These are phyloP conservation scores for Battus philenor DNA, from an alignment of 1,140 invertebrate genomes.

Conservation along the genomic window DNA sequence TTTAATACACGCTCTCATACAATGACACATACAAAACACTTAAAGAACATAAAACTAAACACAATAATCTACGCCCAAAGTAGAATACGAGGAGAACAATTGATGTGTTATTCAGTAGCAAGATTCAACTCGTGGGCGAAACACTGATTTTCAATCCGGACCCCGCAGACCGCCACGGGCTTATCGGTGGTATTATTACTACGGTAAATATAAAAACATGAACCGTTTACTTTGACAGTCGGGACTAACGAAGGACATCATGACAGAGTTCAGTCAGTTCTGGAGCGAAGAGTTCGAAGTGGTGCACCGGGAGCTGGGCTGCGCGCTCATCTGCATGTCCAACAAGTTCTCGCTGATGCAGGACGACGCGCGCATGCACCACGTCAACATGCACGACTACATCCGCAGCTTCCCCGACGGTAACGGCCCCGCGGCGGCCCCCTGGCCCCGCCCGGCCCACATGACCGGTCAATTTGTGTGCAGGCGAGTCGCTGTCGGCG, in stretches of 20 bases:
- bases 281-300: slow-evolving; percentile 65
- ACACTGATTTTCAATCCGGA: too few relatives aligned
- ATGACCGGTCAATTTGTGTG: slow-evolving; percentile 8
- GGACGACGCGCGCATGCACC: slow-evolving; percentile 56
- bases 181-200: too few relatives aligned
- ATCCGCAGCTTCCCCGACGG: slow-evolving; percentile 48
- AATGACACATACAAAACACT: too few relatives aligned
- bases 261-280: slow-evolving; percentile 63
- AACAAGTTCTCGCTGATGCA: slow-evolving; percentile 59
- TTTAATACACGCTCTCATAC: too few relatives aligned
- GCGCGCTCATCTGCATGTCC: slow-evolving; percentile 66
- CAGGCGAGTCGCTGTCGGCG: slow-evolving; percentile 49
- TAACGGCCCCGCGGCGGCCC: too few relatives aligned
- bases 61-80: too few relatives aligned
- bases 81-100: too few relatives aligned
- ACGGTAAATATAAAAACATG: background rate
- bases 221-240: slow-evolving; percentile 29
- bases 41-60: too few relatives aligned
- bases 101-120: too few relatives aligned
- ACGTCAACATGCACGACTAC: slow-evolving; percentile 62
- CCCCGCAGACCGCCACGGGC: too few relatives aligned
- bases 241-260: slow-evolving; percentile 45
- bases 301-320: slow-evolving; percentile 61
- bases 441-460: too few relatives aligned
- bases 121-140: too few relatives aligned